Evolutionary conservation across 1,140 invertebrate genomes (phyloP), one percentile per base, ranked within the genome.

Genomic region (Atta cephalotes): DNA sequence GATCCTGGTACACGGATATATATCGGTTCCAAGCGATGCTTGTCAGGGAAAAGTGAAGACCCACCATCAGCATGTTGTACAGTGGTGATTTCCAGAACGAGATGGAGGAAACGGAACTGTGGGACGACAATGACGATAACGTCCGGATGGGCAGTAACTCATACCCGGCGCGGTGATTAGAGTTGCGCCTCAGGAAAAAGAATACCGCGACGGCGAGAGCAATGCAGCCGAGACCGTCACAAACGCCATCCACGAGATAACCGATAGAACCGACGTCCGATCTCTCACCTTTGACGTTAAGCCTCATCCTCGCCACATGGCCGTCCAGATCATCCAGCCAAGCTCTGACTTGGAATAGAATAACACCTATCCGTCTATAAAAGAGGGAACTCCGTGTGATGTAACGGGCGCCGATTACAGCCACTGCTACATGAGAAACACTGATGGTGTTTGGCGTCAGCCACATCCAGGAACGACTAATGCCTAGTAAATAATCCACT

Each of bases 261-360:
- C 97, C 97, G 3, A 96, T 89, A 0, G 96, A 97, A 0, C 97
- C 97, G 4, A 97, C 96, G 92, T 97, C 97, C 0, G 97, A 97
- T 56, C 96, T 95, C 92, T 97, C 97, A 0, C 97, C 97, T 60
- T 96, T 95, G 4, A 97, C 96, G 92, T 97, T 96, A 90, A 96
- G 97, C 62, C 96, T 95, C 25, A 96, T 96, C 79, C 97, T 96
- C 1, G 97, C 97, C 9, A 98, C 97, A 91, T 97, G 97, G 0
- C 97, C 98, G 92, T 98, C 98, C 71, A 98, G 91, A 91, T 98
- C 97, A 91, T 98, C 97, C 35, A 98, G 89, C 93, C 97, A 98
- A 81, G 97, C 97, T 78, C 98, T 95, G 9, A 98, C 93, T 94
- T 97, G 97, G 92, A 98, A 98, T 6, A 98, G 91, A 6, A 97